Evolutionary conservation across 2,888 invertebrate genomes (phyloP).

Genomic region (Danaus chrysippus): DNA sequence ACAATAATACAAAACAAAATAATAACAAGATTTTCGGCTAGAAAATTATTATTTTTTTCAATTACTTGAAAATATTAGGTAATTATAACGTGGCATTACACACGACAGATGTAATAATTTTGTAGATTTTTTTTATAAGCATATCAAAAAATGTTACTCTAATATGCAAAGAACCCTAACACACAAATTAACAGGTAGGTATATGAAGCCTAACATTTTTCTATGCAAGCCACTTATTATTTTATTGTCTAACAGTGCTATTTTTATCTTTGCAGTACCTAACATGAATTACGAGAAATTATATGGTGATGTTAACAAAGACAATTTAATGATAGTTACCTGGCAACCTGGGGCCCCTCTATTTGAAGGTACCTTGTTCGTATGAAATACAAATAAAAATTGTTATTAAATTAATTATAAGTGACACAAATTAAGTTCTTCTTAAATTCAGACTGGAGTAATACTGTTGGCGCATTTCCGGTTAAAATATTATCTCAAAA

Average conservation of each 20-base stretch:
- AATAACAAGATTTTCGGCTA: no score
- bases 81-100: no score
- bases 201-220: no score
- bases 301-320: not conserved
- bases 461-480: not conserved
- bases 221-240: not conserved
- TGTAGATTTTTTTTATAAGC: no score
- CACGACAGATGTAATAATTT: no score
- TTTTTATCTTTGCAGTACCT: conserved; percentile 4
- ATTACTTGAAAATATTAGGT: no score
- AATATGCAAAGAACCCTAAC: no score
- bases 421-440: no score
- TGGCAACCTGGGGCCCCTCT: not conserved
- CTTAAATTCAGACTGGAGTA: conserved; percentile 11
- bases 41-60: no score
- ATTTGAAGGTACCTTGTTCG: not conserved
- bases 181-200: no score
- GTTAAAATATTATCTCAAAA: conserved; percentile 26
- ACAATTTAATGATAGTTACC: conserved; percentile 1
- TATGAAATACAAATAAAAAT: not conserved
- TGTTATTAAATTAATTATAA: not conserved
- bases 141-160: no score
- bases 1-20: no score
- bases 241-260: not conserved
- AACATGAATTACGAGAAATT: not conserved